A percentile compares a stretch with the other conserved stretches of the same genome.
phyloP scores from a whole-genome alignment of 2,888 invertebrate species.

The Neoaliturus tenellus region DNA sequence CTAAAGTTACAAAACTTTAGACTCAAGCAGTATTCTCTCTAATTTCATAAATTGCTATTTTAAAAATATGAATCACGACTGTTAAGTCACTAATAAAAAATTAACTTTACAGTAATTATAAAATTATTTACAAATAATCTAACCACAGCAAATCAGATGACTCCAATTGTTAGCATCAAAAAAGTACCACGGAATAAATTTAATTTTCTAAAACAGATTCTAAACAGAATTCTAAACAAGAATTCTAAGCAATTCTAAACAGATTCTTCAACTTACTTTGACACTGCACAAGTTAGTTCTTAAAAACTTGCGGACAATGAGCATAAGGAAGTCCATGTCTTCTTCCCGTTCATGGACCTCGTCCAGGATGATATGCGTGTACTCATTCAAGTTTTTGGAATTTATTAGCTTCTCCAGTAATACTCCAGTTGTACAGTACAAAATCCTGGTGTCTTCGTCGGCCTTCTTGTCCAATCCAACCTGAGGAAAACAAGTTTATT shows the following conservation, averaged over 20 bases:
- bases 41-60: too few relatives aligned
- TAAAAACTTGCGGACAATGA: conserved; percentile 88
- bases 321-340: conserved; percentile 92
- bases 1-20: too few relatives aligned
- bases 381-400: conserved; percentile 83
- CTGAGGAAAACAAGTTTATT: conserved; percentile 70
- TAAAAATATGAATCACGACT: too few relatives aligned
- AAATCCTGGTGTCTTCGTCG: conserved; percentile 82
- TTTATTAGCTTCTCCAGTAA: conserved; percentile 86
- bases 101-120: too few relatives aligned
- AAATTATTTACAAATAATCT: too few relatives aligned
- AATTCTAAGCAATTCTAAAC: neutral
- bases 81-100: too few relatives aligned
- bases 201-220: too few relatives aligned
- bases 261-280: conserved; percentile 49
- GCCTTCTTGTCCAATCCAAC: conserved; percentile 81
- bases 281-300: conserved; percentile 68
- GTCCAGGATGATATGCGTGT: conserved; percentile 93
- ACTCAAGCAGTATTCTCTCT: too few relatives aligned
- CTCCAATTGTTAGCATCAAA: too few relatives aligned
- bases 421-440: conserved; percentile 94
- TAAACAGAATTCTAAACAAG: too few relatives aligned
- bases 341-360: conserved; percentile 96
- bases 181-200: too few relatives aligned
- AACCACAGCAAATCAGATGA: too few relatives aligned